Evolutionary conservation across 2,888 invertebrate genomes (phyloP), one percentile per base, ranked within the genome.

Genomic region (Ornithoptera alexandrae): DNA sequence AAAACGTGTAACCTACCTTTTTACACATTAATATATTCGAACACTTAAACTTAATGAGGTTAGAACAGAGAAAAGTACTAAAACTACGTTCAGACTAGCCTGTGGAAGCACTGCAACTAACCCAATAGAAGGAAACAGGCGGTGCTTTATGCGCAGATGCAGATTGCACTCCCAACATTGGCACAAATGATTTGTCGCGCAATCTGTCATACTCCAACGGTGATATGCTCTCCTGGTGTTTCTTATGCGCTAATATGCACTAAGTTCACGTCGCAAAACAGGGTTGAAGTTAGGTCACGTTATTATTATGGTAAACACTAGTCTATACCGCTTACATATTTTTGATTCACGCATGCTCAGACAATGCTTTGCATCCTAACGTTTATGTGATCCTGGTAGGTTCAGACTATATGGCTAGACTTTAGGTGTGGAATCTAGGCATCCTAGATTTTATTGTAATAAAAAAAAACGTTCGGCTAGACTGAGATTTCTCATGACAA

Each of bases 191-290:
- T 69, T 62, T 69, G 71, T 65, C 67, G 65, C 70, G 4, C 6
- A n/a, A 5, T 57, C 12, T 20, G 71, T 53, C 57, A 62, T 67
- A 75, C 73, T 75, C 73, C 73, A 70, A 65, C 39, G 50, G n/a
- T 58, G 22, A 68, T 73, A 75, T 80, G 77, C 63, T 76, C 69
- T 72, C 79, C 79, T 79, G 65, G 79, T 80, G 75, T 53, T 60
- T 65, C 68, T 68, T 72, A 72, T 74, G 77, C 76, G 76, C 71
- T 71, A 74, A 72, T 67, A 73, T 78, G 77, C 79, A 79, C 72
- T 68, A 70, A 62, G 20, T 61, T 63, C 61, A 59, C 67, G 36
- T 50, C n/a, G 50, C 30, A 24, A 50, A 62, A 22, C 22, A 39
- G 24, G 24, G 58, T 24, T 63, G 66, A 57, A 36, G 24, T 56